Percentiles rank a stretch among this genome's conserved stretches.
phyloP scores from a whole-genome alignment of 2,888 invertebrate genomes.

The Drosophila percnosoma region DNA sequence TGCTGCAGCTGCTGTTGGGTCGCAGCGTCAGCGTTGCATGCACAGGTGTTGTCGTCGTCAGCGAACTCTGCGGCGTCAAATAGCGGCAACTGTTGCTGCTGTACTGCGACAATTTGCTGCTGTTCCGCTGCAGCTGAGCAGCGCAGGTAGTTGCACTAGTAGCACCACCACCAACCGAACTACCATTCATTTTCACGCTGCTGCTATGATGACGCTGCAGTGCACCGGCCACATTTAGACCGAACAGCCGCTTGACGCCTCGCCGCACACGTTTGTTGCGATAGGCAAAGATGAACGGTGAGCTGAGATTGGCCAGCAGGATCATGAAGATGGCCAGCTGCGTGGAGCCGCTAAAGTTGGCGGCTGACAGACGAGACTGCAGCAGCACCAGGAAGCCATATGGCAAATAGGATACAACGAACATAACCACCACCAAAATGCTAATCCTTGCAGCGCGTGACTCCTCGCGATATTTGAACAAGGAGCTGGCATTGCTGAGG shows the following conservation, averaged over 20 bases:
- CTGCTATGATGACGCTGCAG: conserved; percentile 81
- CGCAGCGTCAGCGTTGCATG: conserved; percentile 66
- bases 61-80: conserved; percentile 81
- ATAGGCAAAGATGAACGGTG: conserved; percentile 85
- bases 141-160: conserved; percentile 41
- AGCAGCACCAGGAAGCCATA: conserved; percentile 84
- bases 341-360: conserved; percentile 82
- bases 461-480: conserved; percentile 94
- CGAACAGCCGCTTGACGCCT: conserved; percentile 83
- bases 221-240: conserved; percentile 78
- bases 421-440: conserved; percentile 85
- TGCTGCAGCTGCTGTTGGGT: conserved; percentile 82
- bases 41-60: conserved; percentile 64
- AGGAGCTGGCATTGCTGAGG: conserved; percentile 93
- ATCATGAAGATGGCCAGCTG: conserved; percentile 84
- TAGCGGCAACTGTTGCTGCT: conserved; percentile 84
- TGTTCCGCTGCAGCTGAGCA: conserved; percentile 82
- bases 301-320: conserved; percentile 83
- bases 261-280: conserved; percentile 85
- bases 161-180: conserved; percentile 24
- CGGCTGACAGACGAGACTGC: conserved; percentile 81
- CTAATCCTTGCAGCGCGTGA: conserved; percentile 95
- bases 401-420: conserved; percentile 84
- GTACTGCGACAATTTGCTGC: conserved; percentile 84
- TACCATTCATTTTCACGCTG: conserved; percentile 72